Conservation (phyloP, 2,113 vertebrate species). For the Phalacrocorax carbo region DNA sequence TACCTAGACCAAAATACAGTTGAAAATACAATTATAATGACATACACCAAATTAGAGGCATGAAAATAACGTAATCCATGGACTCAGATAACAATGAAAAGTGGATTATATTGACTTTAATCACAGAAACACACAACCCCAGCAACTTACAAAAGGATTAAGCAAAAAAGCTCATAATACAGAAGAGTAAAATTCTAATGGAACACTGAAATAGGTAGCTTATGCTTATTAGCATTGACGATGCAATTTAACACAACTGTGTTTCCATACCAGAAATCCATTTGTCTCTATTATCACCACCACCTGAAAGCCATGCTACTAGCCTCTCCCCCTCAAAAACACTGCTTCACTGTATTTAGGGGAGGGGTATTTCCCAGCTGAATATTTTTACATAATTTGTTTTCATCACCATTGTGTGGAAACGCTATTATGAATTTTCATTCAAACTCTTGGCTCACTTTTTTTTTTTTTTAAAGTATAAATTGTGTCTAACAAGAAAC, state of each 20-base stretch:
- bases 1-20: background rate
- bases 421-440: conserved; percentile 54
- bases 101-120: conserved; percentile 59
- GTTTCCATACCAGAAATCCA: background rate
- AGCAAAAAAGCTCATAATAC: background rate
- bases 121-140: background rate
- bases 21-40: background rate
- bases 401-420: conserved; percentile 48
- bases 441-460: conserved; percentile 57
- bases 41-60: background rate
- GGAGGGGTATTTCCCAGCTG: background rate
- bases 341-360: background rate
- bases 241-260: background rate
- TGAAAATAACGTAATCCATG: background rate
- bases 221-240: background rate
- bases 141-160: conserved; percentile 34
- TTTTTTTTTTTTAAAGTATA: conserved; percentile 53
- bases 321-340: background rate
- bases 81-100: background rate
- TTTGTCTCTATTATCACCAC: background rate
- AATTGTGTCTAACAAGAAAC: conserved; percentile 75
- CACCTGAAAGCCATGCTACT: background rate
- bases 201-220: background rate
- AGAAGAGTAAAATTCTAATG: background rate
- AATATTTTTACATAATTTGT: background rate